Evolutionary conservation across 2,113 vertebrate genomes (phyloP), one percentile per base, ranked within the genome.

Genomic region (Coryphaenoides rupestris): DNA sequence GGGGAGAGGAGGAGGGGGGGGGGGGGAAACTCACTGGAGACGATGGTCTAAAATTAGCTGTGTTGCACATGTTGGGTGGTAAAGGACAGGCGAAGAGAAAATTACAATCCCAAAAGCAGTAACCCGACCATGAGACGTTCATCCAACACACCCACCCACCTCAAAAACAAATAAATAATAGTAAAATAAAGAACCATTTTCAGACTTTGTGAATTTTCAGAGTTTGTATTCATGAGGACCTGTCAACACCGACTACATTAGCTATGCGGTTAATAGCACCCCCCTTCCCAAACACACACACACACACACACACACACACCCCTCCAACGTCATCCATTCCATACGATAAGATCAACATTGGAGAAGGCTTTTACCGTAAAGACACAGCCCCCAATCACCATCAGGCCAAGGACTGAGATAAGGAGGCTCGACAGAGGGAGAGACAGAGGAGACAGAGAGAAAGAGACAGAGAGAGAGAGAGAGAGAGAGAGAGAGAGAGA

Each of bases 1-100:
- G n/a, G 10, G 21, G 40, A 13, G 47, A 22, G 49, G 47, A 22
- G 21, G 23, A 21, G 23, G 15, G 19, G 28, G 63, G 60, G 22
- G 52, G 65, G 49, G 24, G 58, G 54, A 40, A 40, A 40, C 33
- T 2, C 33, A 40, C 33, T 10, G 33, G 33, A 40, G 33, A 40
- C 33, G 9, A 71, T n/a, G 66, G 61, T 79, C 83, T 84, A 87
- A 83, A 78, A 82, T 70, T 87, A 85, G 81, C 64, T 21, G 21
- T 53, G 54, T 73, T 72, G 71, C 63, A 62, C 23, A 60, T 21
- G n/a, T n/a, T n/a, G 28, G 55, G 58, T 64, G 65, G 52, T 66
- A 65, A 28, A 52, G 45, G 57, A 69, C 69, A 73, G 67, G 62
- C 55, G 66, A 68, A 66, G 78, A 74, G 73, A 71, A n/a, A n/a